Percentiles rank a stretch among this genome's conserved stretches.
Conservation (phyloP, 2,113 vertebrate genomes). For the Trichomycterus rosablanca region DNA sequence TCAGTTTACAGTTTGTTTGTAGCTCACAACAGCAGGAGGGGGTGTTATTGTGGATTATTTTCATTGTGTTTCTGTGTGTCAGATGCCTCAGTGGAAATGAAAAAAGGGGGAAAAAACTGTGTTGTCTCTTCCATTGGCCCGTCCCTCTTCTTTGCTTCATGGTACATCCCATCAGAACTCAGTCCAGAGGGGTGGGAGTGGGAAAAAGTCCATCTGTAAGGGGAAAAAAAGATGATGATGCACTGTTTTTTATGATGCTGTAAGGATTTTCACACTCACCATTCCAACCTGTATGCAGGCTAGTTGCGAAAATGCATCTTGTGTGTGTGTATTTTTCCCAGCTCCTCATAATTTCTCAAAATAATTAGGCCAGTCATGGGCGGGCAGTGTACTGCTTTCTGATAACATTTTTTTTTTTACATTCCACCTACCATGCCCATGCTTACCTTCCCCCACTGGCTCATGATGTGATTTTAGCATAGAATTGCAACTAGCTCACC, state of each 20-base stretch:
- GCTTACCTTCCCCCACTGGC: constrained; percentile 15
- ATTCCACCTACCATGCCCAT: constrained; percentile 58
- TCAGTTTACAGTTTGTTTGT: too few relatives aligned
- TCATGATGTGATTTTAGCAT: constrained; percentile 55
- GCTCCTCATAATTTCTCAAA: constrained; percentile 51
- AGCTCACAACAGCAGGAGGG: too few relatives aligned
- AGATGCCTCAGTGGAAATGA: too few relatives aligned
- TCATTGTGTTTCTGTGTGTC: too few relatives aligned
- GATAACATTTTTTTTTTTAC: constrained; percentile 54
- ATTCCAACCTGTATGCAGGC: constrained; percentile 65
- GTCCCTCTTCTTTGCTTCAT: constrained; percentile 27
- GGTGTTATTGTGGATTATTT: constrained; percentile 46
- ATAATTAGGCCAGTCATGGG: constrained; percentile 63
- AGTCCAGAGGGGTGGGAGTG: constrained; percentile 50
- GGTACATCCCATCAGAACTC: constrained; percentile 49
- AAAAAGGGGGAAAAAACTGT: too few relatives aligned
- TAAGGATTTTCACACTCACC: constrained; percentile 65
- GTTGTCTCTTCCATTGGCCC: constrained; percentile 52
- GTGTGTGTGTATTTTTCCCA: constrained; percentile 38
- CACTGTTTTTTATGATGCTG: constrained; percentile 68
- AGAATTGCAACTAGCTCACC: constrained; percentile 58
- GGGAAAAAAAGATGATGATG: constrained; percentile 71
- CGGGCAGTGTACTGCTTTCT: constrained; percentile 19
- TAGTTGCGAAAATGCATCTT: constrained; percentile 62
- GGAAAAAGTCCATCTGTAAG: constrained; percentile 66